Evolutionary conservation across 2,113 vertebrate species (phyloP), one percentile per base, ranked within the genome.

Genomic region (Maccullochella peelii): DNA sequence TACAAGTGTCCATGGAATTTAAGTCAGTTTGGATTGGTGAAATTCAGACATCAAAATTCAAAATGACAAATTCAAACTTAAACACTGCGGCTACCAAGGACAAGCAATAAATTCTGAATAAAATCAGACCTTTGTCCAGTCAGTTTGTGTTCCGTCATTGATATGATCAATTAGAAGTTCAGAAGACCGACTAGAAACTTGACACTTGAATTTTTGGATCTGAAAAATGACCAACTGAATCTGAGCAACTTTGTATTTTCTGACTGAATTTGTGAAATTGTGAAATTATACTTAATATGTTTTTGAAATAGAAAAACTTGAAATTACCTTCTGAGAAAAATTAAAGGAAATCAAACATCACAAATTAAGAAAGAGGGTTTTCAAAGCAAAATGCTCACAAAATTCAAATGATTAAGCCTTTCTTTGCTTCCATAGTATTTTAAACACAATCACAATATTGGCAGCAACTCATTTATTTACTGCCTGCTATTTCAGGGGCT

Each of bases 401-500:
- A 15, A 42, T 27, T 11, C 0, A 3, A 42, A 38, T 66, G 3
- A 27, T 40, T 5, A 77, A 21, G 16, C 6, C 23, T 57, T 14
- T 25, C 11, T 44, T 57, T 50, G 10, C 21, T 58, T 73, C 30
- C 3, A 18, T 6, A 54, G 15, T 2, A 18, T 14, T 30, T 44
- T 36, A 33, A 72, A 67, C 36, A 50, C 23, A 52, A 61, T 20
- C 8, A n/a, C 14, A 49, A 38, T 21, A 65, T 61, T 33, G 8
- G 11, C 6, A 38, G 21, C 3, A 10, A 0, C 70, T 49, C 0
- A n/a, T 63, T 8, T 65, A 21, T 47, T 55, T 8, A 36, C 21
- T 42, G 8, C 3, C 7, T n/a, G 42, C 1, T 18, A 38, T 74
- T 88, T 94, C 91, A 97, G 97, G 63, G 94, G 95, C 8, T 98